Percentiles rank a stretch among this genome's conserved stretches.
phyloP scores from a whole-genome alignment of 2,113 vertebrate species.

The Vidua macroura region DNA sequence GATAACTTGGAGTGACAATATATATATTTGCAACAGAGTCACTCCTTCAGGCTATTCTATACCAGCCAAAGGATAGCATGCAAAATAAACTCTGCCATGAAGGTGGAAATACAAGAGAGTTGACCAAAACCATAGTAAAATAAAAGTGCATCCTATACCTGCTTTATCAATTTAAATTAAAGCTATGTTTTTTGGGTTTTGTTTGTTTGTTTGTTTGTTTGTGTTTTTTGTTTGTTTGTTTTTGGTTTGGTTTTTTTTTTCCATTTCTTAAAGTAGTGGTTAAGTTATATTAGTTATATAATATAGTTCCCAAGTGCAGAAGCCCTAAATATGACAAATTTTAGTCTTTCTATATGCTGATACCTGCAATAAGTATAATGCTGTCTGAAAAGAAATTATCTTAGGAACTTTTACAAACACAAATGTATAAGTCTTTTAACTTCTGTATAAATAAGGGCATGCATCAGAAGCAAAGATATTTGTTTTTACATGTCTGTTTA shows the following conservation, averaged over 20 bases:
- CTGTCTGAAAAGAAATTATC: not conserved
- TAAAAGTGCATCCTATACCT: not conserved
- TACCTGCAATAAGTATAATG: not conserved
- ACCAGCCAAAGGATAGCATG: not conserved
- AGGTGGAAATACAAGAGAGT: not conserved
- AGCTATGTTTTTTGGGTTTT: not conserved
- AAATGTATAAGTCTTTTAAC: not conserved
- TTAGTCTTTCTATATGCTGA: not conserved
- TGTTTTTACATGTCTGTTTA: not conserved
- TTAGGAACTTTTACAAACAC: not conserved
- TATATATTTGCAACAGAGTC: not conserved
- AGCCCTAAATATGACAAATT: not conserved
- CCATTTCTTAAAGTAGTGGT: not conserved
- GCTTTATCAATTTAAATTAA: not conserved
- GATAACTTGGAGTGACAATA: not conserved
- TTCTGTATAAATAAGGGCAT: not conserved
- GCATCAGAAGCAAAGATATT: accelerated
- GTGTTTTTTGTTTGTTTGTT: too few relatives aligned
- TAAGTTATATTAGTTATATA: not conserved
- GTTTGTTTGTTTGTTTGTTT: too few relatives aligned
- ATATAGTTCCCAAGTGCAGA: not conserved
- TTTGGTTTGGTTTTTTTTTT: not conserved
- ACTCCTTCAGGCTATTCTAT: not conserved
- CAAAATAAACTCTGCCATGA: not conserved
- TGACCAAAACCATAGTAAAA: not conserved